phyloP scores from a whole-genome alignment of 2,113 vertebrate species.

The Myodes glareolus region DNA sequence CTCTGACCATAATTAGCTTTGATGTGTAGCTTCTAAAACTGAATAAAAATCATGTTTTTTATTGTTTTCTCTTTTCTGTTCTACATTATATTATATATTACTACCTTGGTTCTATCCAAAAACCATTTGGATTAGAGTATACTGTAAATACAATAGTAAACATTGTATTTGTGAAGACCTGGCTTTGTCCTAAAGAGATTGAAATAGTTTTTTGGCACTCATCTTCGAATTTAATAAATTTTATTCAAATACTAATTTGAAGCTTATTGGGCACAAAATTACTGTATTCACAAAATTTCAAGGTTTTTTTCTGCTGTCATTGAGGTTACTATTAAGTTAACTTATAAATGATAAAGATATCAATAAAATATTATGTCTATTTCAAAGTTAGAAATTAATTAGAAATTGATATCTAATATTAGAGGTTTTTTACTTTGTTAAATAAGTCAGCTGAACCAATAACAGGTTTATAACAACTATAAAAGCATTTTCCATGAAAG shows the following conservation, averaged over 20 bases:
- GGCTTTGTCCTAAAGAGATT: background rate
- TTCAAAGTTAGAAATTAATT: constrained; percentile 49
- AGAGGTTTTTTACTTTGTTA: constrained; percentile 28
- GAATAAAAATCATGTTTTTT: background rate
- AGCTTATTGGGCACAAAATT: background rate
- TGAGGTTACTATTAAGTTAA: background rate
- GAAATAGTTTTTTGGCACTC: constrained; percentile 20
- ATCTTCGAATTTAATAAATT: constrained; percentile 36
- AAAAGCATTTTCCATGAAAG: constrained; percentile 9
- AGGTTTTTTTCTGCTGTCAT: constrained; percentile 1
- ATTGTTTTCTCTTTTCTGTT: background rate
- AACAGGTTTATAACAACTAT: background rate
- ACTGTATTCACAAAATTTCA: background rate
- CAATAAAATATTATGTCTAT: background rate
- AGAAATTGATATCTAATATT: background rate
- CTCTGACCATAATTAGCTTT: constrained; percentile 28
- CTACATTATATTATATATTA: background rate
- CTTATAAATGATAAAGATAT: background rate
- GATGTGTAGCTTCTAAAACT: background rate
- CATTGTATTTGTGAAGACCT: background rate
- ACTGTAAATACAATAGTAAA: background rate
- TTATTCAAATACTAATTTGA: constrained; percentile 1
- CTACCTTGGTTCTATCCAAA: background rate
- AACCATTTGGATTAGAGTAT: background rate
- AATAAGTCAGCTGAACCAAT: background rate